These are phyloP conservation scores for Drosophila niveifrons DNA, from an alignment of 2,888 invertebrate species.

Conservation along the genomic window DNA sequence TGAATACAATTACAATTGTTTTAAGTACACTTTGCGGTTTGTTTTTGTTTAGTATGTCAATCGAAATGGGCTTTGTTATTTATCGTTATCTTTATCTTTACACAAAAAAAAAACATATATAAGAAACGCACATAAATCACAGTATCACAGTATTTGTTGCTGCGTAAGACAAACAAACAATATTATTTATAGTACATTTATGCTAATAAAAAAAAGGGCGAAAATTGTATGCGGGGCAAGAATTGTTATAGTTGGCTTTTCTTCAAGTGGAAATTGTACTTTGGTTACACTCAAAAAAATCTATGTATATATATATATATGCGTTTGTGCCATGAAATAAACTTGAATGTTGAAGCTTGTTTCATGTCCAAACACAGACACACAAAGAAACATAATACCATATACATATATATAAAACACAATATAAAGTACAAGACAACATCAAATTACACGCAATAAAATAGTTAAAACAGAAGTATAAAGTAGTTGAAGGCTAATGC, in stretches of 20 bases:
- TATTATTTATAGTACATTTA: slow-evolving; percentile 24
- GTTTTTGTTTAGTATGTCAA: slow-evolving; percentile 7
- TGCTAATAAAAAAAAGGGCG: slow-evolving; percentile 4
- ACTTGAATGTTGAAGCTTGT: slow-evolving; percentile 18
- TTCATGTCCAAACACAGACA: slow-evolving; percentile 42
- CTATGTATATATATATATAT: neutral
- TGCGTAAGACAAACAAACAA: slow-evolving; percentile 36
- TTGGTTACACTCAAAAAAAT: slow-evolving; percentile 51
- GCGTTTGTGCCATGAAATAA: slow-evolving; percentile 22
- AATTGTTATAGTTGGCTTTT: slow-evolving; percentile 22
- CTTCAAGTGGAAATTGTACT: slow-evolving; percentile 53
- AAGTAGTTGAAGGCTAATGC: no score
- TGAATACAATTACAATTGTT: slow-evolving; percentile 57
- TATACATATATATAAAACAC: neutral
- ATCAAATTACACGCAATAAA: neutral
- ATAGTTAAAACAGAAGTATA: no score
- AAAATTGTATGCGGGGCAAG: slow-evolving; percentile 47
- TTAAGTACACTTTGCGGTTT: slow-evolving; percentile 73
- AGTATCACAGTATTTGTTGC: slow-evolving; percentile 66
- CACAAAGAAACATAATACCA: slow-evolving; percentile 1
- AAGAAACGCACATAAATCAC: slow-evolving; percentile 37
- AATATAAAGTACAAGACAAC: slow-evolving; percentile 44
- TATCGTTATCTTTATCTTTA: slow-evolving; percentile 22
- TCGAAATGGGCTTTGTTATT: slow-evolving; percentile 16
- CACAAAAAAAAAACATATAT: neutral